These are phyloP conservation scores for Sthenelais limicola DNA, from an alignment of 2,888 invertebrate genomes.

Conservation along the genomic window DNA sequence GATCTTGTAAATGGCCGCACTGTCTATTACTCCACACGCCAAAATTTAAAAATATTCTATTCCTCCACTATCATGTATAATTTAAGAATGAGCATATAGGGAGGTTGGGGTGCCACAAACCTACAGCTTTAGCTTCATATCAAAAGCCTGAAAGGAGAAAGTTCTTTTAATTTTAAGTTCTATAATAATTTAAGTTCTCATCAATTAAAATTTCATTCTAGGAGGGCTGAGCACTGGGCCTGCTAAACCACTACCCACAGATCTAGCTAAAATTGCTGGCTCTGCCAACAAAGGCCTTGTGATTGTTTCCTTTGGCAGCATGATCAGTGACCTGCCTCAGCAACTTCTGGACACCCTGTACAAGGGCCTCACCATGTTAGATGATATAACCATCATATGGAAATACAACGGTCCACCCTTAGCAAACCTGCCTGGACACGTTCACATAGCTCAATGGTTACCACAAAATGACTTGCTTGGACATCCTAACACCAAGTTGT, in stretches of 20 bases:
- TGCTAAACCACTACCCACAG: slow-evolving; percentile 40
- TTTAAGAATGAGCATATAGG: too few species aligned
- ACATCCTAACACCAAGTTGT: slow-evolving; percentile 53
- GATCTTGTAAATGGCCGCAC: too few species aligned
- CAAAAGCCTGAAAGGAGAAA: too few species aligned
- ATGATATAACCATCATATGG: not conserved
- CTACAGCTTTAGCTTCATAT: too few species aligned
- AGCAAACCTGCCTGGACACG: slow-evolving; percentile 30
- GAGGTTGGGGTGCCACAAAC: too few species aligned
- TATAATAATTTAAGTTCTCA: too few species aligned
- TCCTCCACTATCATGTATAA: too few species aligned
- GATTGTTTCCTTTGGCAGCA: slow-evolving; percentile 40
- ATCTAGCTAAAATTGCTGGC: slow-evolving; percentile 36
- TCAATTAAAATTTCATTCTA: too few species aligned
- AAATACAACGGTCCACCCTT: slow-evolving; percentile 2
- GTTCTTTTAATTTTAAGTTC: too few species aligned
- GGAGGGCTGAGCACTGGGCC: slow-evolving; percentile 43
- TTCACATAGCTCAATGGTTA: slow-evolving; percentile 41
- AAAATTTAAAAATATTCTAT: too few species aligned
- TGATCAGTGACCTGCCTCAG: not conserved
- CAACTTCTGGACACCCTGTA: not conserved
- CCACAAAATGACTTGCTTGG: slow-evolving; percentile 54
- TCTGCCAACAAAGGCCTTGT: slow-evolving; percentile 24
- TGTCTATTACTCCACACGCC: too few species aligned
- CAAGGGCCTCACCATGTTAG: not conserved